Base-by-base conservation (phyloP, 2,888 invertebrate species). In the Schrankia costaestrigalis region DNA sequence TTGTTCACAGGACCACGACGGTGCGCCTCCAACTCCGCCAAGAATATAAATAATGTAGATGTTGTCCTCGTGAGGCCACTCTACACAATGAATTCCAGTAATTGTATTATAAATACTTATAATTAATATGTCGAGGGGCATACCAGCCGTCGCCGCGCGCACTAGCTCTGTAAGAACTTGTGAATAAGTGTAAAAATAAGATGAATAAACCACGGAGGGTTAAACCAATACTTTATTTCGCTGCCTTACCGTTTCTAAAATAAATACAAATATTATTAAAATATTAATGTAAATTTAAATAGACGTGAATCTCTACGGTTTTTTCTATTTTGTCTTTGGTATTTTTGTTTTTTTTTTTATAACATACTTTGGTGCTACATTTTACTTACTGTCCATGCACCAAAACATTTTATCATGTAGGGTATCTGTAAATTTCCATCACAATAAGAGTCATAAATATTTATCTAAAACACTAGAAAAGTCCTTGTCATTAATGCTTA, bases 1-100 rank as follows among this genome's bases (percentile, higher is more conserved):
- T 47, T 31, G 41, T 55, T 53, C 10, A 2, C 68, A 87, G 87
- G 87, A 86, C 42, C 81, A 74, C 39, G 87, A 86, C 41, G 86
- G 84, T 19, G 83, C 86, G 13, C 87, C 87, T 2, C 87, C 87
- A 1, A 81, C 84, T 17, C 86, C 87, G 3, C 87, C 87, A 37
- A 76, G 85, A 71, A 79, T 71, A 66, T 86, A 86, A 38, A n/a
- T n/a, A 12, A 33, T 14, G 26, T 36, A 35, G 35, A 38, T 31
- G 37, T 43, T 38, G 49, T 47, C 36, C 34, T 47, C 48, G 46
- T 41, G 46, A 46, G 63, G 49, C 58, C 58, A 52, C 46, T 51
- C 52, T 51, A 54, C n/a, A 63, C 56, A 60, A 57, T 63, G 55
- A 62, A 72, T 73, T 74, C 69, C 72, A 71, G 59, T 66, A 57